A percentile compares a stretch with the other conserved stretches of the same genome.
Evolutionary conservation across 2,113 vertebrate genomes (phyloP).

Genomic region (Myotis brandtii): DNA sequence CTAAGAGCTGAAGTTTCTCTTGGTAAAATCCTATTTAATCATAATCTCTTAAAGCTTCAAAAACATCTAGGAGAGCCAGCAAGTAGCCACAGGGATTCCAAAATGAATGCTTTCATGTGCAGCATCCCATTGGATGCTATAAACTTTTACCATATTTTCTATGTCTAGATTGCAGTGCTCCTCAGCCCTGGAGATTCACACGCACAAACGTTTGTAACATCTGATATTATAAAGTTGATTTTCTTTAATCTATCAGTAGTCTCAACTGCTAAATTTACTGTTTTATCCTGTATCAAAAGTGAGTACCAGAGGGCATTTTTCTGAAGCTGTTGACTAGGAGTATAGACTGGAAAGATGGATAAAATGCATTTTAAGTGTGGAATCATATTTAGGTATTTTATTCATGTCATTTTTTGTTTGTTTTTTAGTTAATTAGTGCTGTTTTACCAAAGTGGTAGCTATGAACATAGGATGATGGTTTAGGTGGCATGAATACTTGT

Average conservation of each 20-base stretch:
- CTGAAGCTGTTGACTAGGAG: neutral
- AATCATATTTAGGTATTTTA: neutral
- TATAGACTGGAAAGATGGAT: neutral
- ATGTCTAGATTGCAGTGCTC: neutral
- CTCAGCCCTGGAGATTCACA: neutral
- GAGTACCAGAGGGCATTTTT: neutral
- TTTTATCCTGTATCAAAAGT: constrained; percentile 10
- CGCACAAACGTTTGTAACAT: neutral
- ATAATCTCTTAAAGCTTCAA: constrained; percentile 70
- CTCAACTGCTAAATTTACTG: neutral
- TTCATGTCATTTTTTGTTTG: neutral
- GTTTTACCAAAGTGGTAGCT: neutral
- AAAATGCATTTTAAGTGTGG: constrained; percentile 33
- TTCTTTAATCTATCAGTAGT: neutral
- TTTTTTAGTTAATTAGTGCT: neutral
- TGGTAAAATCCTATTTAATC: constrained; percentile 71
- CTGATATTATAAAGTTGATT: neutral
- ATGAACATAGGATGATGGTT: neutral
- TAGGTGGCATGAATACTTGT: accelerated
- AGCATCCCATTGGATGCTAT: neutral
- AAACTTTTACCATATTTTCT: constrained; percentile 53
- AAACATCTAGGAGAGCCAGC: constrained; percentile 1
- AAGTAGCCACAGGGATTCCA: constrained; percentile 45
- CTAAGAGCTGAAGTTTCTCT: constrained; percentile 57
- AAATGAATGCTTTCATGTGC: constrained; percentile 40